Percentiles rank a stretch among this genome's conserved stretches.
phyloP scores from a whole-genome alignment of 2,888 invertebrate species.

The Eucera pruinosa region DNA sequence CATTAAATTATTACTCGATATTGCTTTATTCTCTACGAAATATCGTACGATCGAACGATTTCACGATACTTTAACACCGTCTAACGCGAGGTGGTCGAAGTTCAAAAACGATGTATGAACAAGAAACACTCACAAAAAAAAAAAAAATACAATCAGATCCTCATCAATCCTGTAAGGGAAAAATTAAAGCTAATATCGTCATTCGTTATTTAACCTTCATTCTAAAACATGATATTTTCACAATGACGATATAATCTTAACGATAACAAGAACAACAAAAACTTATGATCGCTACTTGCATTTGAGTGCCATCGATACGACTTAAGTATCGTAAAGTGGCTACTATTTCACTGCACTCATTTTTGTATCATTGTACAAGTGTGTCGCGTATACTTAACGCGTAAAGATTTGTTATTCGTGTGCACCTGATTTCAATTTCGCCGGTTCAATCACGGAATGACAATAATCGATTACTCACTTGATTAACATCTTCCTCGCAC shows the following conservation, averaged over 20 bases:
- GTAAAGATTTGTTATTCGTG: conserved; percentile 18
- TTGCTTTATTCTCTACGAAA: conserved; percentile 67
- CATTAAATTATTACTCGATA: conserved; percentile 69
- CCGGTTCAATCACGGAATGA: conserved; percentile 52
- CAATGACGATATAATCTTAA: conserved; percentile 20
- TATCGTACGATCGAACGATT: conserved; percentile 50
- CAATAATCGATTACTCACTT: conserved; percentile 59
- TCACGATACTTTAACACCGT: conserved; percentile 15
- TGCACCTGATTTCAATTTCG: conserved; percentile 42
- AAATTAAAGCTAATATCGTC: neutral
- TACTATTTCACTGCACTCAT: conserved; percentile 44
- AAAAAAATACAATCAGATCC: no score
- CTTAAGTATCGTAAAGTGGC: conserved; percentile 28
- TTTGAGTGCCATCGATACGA: conserved; percentile 30
- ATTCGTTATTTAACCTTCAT: neutral
- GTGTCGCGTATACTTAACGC: conserved; percentile 32
- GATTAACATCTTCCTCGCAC: conserved; percentile 52
- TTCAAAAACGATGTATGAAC: conserved; percentile 1
- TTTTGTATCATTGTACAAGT: conserved; percentile 33
- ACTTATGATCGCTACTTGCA: conserved; percentile 30
- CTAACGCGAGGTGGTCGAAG: conserved; percentile 15
- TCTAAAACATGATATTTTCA: neutral
- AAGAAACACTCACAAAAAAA: no score
- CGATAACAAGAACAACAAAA: conserved; percentile 34
- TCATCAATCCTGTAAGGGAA: no score